phyloP scores from a whole-genome alignment of 2,113 vertebrate species.

The Barnardius zonarius region DNA sequence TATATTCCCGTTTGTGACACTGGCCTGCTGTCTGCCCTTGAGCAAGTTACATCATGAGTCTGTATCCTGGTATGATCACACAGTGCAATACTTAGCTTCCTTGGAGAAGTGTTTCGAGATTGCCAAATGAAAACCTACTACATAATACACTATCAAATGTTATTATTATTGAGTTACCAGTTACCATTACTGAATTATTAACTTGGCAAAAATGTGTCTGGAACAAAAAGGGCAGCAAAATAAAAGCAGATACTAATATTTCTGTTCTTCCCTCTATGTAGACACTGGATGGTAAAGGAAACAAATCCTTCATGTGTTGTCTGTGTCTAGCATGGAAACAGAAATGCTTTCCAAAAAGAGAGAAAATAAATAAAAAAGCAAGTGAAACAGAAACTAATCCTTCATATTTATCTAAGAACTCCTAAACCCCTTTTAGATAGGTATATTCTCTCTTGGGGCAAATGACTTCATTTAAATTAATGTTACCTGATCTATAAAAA shows the following conservation, averaged over 20 bases:
- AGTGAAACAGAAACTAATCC: not conserved
- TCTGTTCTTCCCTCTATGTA: not conserved
- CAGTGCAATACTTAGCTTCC: not conserved
- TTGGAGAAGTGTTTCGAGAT: not conserved
- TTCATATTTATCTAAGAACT: not conserved
- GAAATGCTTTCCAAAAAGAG: not conserved
- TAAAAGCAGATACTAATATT: not conserved
- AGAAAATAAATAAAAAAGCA: not conserved
- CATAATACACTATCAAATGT: slow-evolving; percentile 28
- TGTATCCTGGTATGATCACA: not conserved
- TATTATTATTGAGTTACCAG: slow-evolving; percentile 53
- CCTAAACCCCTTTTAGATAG: not conserved
- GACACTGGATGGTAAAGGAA: not conserved
- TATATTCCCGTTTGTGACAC: not conserved
- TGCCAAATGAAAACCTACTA: slow-evolving; percentile 30
- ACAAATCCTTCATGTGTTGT: not conserved
- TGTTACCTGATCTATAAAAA: slow-evolving; percentile 40
- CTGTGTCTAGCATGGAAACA: not conserved
- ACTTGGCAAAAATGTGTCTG: slow-evolving; percentile 19
- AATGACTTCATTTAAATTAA: slow-evolving; percentile 26
- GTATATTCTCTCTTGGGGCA: not conserved
- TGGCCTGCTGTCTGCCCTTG: not conserved
- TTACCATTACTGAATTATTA: slow-evolving; percentile 33
- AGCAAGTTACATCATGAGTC: not conserved
- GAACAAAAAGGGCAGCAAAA: slow-evolving; percentile 7